Conservation (phyloP, 1,140 invertebrate genomes). For the Pogonomyrmex californicus region DNA sequence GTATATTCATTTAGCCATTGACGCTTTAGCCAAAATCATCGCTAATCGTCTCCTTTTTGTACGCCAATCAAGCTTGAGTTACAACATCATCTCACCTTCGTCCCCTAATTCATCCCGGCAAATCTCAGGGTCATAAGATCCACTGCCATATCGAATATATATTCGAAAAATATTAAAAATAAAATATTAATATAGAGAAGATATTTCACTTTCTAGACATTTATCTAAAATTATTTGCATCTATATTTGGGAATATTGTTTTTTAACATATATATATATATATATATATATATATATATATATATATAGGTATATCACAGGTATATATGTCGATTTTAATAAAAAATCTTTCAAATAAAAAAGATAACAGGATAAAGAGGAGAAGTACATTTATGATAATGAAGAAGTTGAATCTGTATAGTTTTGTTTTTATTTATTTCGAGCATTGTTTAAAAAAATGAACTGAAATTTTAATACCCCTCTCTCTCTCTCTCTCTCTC, state of each 20-base stretch:
- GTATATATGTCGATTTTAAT: conserved; percentile 14
- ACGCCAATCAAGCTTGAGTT: conserved; percentile 85
- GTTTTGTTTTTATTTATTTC: not conserved
- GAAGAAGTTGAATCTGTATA: not conserved
- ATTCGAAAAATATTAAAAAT: not conserved
- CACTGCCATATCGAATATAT: not conserved
- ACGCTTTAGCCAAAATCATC: conserved; percentile 77
- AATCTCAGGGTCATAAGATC: conserved; percentile 36
- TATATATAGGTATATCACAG: too few relatives aligned
- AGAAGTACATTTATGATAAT: not conserved
- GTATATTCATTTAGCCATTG: conserved; percentile 78
- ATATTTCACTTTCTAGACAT: not conserved
- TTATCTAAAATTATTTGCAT: not conserved
- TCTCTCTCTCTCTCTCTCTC: too few relatives aligned
- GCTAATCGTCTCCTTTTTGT: conserved; percentile 86
- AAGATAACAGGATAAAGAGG: not conserved
- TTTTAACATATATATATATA: too few relatives aligned
- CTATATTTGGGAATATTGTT: not conserved
- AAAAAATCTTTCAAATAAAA: not conserved
- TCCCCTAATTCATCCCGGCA: conserved; percentile 49
- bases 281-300: too few relatives aligned
- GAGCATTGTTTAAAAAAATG: not conserved
- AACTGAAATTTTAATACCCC: not conserved
- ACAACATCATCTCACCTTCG: conserved; percentile 86
- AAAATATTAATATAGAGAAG: not conserved